Evolutionary conservation across 2,113 vertebrate genomes (phyloP).

Genomic region (Acanthochromis polyacanthus): DNA sequence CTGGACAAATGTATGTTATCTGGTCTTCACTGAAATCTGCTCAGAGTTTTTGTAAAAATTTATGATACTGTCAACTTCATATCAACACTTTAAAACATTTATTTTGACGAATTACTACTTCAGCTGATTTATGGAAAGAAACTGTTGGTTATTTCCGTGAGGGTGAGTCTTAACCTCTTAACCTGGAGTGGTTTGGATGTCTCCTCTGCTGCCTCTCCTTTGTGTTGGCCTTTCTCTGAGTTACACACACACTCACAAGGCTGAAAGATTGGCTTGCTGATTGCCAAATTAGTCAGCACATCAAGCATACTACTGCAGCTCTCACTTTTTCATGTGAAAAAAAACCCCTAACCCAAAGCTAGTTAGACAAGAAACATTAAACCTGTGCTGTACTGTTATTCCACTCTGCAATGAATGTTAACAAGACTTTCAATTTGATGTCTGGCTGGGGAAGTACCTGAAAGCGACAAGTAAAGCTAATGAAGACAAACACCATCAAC

Average conservation of each 20-base stretch:
- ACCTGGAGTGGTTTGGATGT: neutral
- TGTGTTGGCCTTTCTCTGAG: neutral
- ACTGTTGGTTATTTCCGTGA: neutral
- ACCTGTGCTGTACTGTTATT: conserved; percentile 17
- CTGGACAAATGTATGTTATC: neutral
- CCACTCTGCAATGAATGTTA: conserved; percentile 29
- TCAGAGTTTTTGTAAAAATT: too few species aligned
- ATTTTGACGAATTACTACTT: neutral
- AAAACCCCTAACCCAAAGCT: conserved; percentile 16
- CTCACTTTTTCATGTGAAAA: conserved; percentile 25
- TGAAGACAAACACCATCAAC: conserved; percentile 51
- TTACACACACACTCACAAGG: conserved; percentile 13
- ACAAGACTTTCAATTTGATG: conserved; percentile 50
- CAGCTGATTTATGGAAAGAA: neutral
- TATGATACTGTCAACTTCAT: neutral
- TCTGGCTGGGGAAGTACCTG: conserved; percentile 23
- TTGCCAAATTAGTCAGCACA: conserved; percentile 22
- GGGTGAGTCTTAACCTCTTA: neutral
- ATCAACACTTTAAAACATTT: neutral
- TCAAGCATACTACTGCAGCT: conserved; percentile 8
- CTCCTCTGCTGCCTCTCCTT: neutral
- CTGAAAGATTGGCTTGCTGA: conserved; percentile 12
- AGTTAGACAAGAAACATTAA: conserved; percentile 44
- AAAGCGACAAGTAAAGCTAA: conserved; percentile 31
- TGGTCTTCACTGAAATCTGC: neutral